A percentile compares a stretch with the other conserved stretches of the same genome.
Evolutionary conservation across 2,797 vertebrate genomes (phyloP).

Genomic region (Alosa sapidissima): DNA sequence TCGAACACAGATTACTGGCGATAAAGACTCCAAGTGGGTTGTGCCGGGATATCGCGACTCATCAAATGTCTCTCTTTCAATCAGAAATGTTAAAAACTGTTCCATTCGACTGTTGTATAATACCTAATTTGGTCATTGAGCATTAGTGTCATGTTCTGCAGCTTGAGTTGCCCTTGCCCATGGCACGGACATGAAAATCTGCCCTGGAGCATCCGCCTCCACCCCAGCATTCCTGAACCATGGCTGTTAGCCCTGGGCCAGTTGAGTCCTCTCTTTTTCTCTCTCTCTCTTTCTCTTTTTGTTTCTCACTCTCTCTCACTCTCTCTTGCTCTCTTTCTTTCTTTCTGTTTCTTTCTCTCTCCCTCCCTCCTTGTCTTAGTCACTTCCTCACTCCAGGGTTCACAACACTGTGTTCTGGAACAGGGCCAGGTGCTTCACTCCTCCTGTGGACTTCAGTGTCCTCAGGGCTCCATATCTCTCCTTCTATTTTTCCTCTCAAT

Average conservation of each 20-base stretch:
- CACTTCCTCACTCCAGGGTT: background rate
- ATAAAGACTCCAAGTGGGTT: too few species aligned
- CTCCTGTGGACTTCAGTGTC: conserved; percentile 14
- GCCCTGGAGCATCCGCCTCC: background rate
- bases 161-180: background rate
- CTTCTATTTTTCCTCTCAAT: background rate
- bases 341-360: background rate
- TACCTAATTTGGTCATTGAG: background rate
- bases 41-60: background rate
- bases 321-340: background rate
- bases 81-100: background rate
- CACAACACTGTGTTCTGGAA: background rate
- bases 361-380: background rate
- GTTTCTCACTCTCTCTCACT: background rate
- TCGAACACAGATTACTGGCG: too few species aligned
- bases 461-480: background rate
- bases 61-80: background rate
- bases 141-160: background rate
- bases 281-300: background rate
- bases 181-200: background rate
- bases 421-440: conserved; percentile 6
- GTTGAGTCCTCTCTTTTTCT: background rate
- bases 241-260: background rate
- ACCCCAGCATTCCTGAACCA: background rate
- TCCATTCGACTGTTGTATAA: background rate